Conservation (phyloP, 2,797 vertebrate species). For the Carduelis carduelis region DNA sequence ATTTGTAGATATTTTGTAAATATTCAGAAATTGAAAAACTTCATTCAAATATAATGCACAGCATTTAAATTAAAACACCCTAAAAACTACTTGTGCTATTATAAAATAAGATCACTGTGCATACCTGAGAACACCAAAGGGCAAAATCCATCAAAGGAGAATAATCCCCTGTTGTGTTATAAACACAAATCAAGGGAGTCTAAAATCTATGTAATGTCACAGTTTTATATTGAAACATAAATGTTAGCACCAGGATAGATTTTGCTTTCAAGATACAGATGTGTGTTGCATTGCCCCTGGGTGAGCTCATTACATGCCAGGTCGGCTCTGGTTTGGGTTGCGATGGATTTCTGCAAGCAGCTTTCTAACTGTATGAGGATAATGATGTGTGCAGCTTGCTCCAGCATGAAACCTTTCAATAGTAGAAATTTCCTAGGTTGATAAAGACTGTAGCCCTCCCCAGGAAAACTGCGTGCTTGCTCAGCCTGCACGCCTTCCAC, state of each 20-base stretch:
- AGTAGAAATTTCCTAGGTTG: not conserved
- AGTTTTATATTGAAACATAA: constrained; percentile 42
- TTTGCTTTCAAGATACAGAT: not conserved
- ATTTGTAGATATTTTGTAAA: not conserved
- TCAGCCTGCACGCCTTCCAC: not conserved
- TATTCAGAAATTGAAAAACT: not conserved
- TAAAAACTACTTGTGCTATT: not conserved
- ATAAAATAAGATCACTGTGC: not conserved
- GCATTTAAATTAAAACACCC: not conserved
- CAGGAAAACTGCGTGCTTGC: not conserved
- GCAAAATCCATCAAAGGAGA: not conserved
- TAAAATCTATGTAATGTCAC: constrained; percentile 12
- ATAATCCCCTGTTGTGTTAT: not conserved
- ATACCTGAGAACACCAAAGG: not conserved
- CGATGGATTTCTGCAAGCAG: not conserved
- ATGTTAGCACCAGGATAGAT: constrained; percentile 21
- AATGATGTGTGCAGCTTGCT: not conserved
- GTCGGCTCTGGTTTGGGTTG: not conserved
- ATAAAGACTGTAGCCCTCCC: not conserved
- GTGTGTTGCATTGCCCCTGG: constrained; percentile 15
- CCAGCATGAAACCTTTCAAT: not conserved
- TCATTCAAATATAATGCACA: not conserved
- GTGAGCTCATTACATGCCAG: constrained; percentile 28
- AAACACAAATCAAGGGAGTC: constrained; percentile 30
- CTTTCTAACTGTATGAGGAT: not conserved